Conservation (phyloP, 2,113 vertebrate genomes). For the Geococcyx californianus region DNA sequence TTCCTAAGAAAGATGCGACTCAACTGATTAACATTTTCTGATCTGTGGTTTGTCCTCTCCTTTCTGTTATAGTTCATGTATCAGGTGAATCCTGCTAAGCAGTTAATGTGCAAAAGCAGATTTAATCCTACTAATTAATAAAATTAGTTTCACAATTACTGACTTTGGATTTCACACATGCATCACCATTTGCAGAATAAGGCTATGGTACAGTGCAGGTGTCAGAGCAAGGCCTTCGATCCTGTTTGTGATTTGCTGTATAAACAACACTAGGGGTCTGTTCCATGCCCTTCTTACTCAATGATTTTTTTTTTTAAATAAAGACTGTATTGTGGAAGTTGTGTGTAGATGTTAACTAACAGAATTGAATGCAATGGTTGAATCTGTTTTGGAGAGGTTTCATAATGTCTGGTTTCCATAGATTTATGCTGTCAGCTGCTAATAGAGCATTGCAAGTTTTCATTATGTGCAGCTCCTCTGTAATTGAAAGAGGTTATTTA, state of each 20-base stretch:
- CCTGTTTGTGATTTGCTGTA: background rate
- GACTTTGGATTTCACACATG: background rate
- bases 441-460: background rate
- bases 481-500: background rate
- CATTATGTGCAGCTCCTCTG: background rate
- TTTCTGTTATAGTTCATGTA: background rate
- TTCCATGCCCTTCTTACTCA: background rate
- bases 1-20: background rate
- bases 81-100: background rate
- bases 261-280: background rate
- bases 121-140: background rate
- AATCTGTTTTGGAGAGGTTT: background rate
- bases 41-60: background rate
- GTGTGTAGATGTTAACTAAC: background rate
- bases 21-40: background rate
- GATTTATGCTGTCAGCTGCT: background rate
- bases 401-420: background rate
- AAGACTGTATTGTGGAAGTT: background rate
- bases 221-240: background rate
- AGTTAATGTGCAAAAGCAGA: background rate
- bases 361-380: background rate
- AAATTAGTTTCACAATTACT: background rate
- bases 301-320: background rate
- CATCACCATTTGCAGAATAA: background rate
- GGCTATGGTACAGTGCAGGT: background rate